Conservation (phyloP, 2,888 invertebrate genomes). For the Nephrotoma appendiculata region DNA sequence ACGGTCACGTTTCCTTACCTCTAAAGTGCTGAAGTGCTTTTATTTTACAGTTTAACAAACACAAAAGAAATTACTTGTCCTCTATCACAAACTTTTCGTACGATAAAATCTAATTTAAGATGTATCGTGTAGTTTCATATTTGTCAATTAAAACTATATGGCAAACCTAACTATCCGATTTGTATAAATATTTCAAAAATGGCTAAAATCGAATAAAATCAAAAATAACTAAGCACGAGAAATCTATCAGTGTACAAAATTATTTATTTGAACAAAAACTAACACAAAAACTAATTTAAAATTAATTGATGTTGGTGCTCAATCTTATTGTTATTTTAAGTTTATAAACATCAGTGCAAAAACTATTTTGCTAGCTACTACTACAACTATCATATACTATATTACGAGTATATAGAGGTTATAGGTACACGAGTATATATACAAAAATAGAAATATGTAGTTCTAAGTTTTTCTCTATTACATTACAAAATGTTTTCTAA, state of each 20-base stretch:
- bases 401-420: too few species aligned
- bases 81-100: neutral
- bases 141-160: neutral
- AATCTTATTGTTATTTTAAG: too few species aligned
- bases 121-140: neutral
- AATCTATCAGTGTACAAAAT: neutral
- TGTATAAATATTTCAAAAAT: neutral
- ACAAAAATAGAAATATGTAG: too few species aligned
- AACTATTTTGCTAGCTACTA: too few species aligned
- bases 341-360: too few species aligned
- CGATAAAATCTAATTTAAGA: neutral
- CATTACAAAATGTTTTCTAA: too few species aligned
- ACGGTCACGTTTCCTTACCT: neutral
- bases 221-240: neutral
- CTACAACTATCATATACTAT: too few species aligned
- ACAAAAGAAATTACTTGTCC: neutral
- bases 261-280: neutral
- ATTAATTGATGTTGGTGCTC: neutral
- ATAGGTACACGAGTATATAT: too few species aligned
- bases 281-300: neutral
- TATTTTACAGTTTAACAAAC: neutral
- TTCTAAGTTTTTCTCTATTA: too few species aligned
- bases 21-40: neutral
- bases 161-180: neutral
- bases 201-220: neutral